Conservation (phyloP, 2,797 vertebrate genomes). For the Peromyscus nudipes region DNA sequence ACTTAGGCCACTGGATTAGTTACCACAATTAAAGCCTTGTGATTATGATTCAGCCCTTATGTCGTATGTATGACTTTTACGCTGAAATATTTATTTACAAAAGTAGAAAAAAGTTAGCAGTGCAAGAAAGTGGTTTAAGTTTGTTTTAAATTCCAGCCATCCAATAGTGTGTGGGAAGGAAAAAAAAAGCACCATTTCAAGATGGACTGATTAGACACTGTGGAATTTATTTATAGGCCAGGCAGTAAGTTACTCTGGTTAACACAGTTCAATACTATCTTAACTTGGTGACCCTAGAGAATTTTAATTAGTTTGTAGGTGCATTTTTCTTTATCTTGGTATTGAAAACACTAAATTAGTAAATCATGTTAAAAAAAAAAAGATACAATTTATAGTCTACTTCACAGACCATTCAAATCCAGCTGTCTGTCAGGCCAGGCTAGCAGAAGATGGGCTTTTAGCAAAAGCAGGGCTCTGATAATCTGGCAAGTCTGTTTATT, state of each 20-base stretch:
- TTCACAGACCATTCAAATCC: slow-evolving; percentile 81
- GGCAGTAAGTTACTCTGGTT: slow-evolving; percentile 85
- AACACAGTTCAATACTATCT: slow-evolving; percentile 78
- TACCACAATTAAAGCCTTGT: slow-evolving; percentile 79
- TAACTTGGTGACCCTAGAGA: slow-evolving; percentile 84
- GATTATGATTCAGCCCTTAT: slow-evolving; percentile 76
- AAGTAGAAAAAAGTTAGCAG: slow-evolving; percentile 87
- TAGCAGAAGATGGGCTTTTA: slow-evolving; percentile 42
- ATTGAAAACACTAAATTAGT: slow-evolving; percentile 85
- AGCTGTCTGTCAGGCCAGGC: slow-evolving; percentile 51
- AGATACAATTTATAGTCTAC: slow-evolving; percentile 79
- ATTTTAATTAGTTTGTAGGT: slow-evolving; percentile 84
- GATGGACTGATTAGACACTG: slow-evolving; percentile 78
- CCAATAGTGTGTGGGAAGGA: slow-evolving; percentile 72
- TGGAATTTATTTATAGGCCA: slow-evolving; percentile 81
- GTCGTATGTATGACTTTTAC: slow-evolving; percentile 64
- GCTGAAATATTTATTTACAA: slow-evolving; percentile 82
- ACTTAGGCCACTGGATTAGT: slow-evolving; percentile 76
- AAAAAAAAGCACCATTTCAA: slow-evolving; percentile 78
- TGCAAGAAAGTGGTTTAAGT: slow-evolving; percentile 77
- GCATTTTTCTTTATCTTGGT: slow-evolving; percentile 86
- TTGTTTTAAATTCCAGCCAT: slow-evolving; percentile 79
- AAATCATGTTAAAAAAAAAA: slow-evolving; percentile 66
- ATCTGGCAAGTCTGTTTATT: slow-evolving; percentile 45
- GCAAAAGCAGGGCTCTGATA: slow-evolving; percentile 19